Evolutionary conservation across 2,113 vertebrate species (phyloP), one percentile per base, ranked within the genome.

Genomic region (Tetrao urogallus): DNA sequence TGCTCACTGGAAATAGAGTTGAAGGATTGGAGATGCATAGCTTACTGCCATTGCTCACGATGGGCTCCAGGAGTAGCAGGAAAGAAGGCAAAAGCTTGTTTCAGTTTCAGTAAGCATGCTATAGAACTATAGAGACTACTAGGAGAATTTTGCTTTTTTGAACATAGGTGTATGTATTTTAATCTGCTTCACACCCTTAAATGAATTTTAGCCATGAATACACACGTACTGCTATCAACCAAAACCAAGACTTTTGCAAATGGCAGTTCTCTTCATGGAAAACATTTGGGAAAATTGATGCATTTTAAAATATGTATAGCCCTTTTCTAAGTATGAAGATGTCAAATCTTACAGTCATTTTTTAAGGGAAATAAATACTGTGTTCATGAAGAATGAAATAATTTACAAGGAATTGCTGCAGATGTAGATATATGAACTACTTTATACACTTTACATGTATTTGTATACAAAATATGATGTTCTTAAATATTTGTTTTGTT

Each of bases 401-500:
- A 17, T 30, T 50, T 73, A 65, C 1, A 76, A 70, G 63, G 70
- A 82, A 38, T 50, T 25, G 34, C 57, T 58, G 38, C 17, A 71
- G 28, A 48, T 52, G 54, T 28, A 64, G 36, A 88, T 61, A 8
- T 14, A 25, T 50, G 13, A 50, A 50, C 24, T 25, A 48, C 47
- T 48, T 22, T 11, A 30, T 57, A 38, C 57, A 34, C 21, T 28
- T 34, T 45, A 32, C 48, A 25, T 54, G 52, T 28, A 54, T 54
- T 30, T 30, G 52, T 57, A 11, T 3, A 65, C 63, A 32, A 75
- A 42, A 42, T 60, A 19, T 2, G 43, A 13, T 74, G 28, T 69
- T 85, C 47, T 94, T 80, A 47, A 70, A 61, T 89, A 27, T 13
- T 81, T 82, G 4, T 64, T 92, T 82, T n/a, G 12, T 73, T n/a